These are phyloP conservation scores for Cygnus atratus DNA, from an alignment of 2,113 vertebrate genomes.

Conservation along the genomic window DNA sequence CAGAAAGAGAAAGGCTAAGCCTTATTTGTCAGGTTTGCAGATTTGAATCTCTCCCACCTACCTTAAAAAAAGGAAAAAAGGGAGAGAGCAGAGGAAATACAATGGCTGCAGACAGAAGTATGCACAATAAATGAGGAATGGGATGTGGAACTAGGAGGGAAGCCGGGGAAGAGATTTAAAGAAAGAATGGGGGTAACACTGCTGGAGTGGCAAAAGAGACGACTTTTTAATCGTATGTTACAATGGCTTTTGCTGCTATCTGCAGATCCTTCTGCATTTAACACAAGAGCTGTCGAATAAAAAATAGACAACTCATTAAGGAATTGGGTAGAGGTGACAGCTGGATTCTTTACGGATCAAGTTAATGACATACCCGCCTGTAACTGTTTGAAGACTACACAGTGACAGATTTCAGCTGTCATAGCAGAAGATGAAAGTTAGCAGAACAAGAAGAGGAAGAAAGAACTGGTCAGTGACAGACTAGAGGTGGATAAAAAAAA, in stretches of 20 bases:
- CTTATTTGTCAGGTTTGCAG: background rate
- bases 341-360: slow-evolving; percentile 32
- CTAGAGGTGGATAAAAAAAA: background rate
- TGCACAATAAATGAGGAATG: slow-evolving; percentile 13
- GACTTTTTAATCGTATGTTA: background rate
- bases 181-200: background rate
- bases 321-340: slow-evolving; percentile 24
- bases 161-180: background rate
- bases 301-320: slow-evolving; percentile 60
- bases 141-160: background rate
- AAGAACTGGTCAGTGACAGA: slow-evolving; percentile 47
- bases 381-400: slow-evolving; percentile 42
- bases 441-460: slow-evolving; percentile 6
- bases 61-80: background rate
- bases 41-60: background rate
- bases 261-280: slow-evolving; percentile 21
- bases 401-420: slow-evolving; percentile 34
- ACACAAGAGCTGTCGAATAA: background rate
- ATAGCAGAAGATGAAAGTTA: slow-evolving; percentile 33
- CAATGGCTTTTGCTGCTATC: slow-evolving; percentile 24
- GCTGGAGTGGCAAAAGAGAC: background rate
- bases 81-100: slow-evolving; percentile 19
- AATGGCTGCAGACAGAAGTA: background rate
- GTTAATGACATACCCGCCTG: background rate
- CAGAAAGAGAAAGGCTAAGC: background rate